Percentiles rank a stretch among this genome's conserved stretches.
These are phyloP conservation scores for Harpagoxenus sublaevis DNA, from an alignment of 2,888 invertebrate genomes.

Conservation along the genomic window DNA sequence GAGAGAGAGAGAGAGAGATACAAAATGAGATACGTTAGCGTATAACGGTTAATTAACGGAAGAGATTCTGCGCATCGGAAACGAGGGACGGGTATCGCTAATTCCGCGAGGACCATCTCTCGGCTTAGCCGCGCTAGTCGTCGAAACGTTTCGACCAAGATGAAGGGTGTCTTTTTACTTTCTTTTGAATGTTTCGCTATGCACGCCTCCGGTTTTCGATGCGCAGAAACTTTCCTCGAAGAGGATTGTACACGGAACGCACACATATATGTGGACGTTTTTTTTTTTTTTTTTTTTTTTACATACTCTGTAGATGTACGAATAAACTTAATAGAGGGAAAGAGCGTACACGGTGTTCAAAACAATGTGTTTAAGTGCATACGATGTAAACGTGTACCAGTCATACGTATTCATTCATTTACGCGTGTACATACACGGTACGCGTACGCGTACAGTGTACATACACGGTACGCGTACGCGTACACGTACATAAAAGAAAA, in stretches of 20 bases:
- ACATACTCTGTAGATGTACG: conserved; percentile 33
- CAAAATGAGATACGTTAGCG: background rate
- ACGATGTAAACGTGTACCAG: conserved; percentile 65
- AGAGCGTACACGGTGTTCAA: conserved; percentile 45
- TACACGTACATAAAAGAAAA: conserved; percentile 38
- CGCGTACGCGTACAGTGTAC: conserved; percentile 38
- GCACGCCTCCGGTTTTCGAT: background rate
- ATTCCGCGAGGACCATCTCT: background rate
- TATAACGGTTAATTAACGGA: conserved; percentile 10
- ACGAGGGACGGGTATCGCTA: background rate
- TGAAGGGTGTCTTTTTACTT: background rate
- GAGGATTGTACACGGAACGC: conserved; percentile 6
- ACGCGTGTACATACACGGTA: conserved; percentile 48
- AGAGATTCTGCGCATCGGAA: conserved; percentile 7
- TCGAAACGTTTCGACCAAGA: conserved; percentile 9
- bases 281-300: conserved; percentile 14
- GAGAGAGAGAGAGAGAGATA: conserved; percentile 20
- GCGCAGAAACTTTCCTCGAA: background rate
- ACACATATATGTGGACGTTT: background rate
- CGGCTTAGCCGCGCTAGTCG: background rate
- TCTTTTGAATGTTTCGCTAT: too few relatives aligned
- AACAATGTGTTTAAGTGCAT: conserved; percentile 47
- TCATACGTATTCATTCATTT: conserved; percentile 69
- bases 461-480: conserved; percentile 39
- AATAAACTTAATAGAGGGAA: conserved; percentile 26